Percentiles rank a stretch among this genome's conserved stretches.
phyloP scores from a whole-genome alignment of 2,797 vertebrate genomes.

The Gymnocypris eckloni region DNA sequence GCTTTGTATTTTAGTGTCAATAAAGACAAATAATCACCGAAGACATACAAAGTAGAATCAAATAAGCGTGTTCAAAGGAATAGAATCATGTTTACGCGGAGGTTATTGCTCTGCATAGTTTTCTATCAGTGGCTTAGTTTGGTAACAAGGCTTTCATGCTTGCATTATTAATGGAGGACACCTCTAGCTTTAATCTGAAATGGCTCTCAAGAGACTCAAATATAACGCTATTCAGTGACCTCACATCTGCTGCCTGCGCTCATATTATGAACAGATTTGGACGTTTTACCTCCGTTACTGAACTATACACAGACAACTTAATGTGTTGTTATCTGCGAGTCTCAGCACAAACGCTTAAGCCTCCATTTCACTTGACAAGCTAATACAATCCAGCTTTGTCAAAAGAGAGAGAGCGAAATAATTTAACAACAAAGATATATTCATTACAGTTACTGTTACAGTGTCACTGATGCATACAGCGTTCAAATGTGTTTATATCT shows the following conservation, averaged over 20 bases:
- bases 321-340: slow-evolving; percentile 6
- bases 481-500: neutral
- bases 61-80: neutral
- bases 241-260: slow-evolving; percentile 44
- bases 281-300: slow-evolving; percentile 27
- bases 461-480: neutral
- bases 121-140: slow-evolving; percentile 11
- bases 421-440: neutral
- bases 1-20: neutral
- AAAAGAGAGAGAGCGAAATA: neutral
- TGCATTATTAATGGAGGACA: slow-evolving; percentile 47
- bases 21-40: neutral
- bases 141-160: slow-evolving; percentile 31
- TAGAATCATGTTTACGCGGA: neutral
- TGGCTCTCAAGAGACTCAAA: slow-evolving; percentile 46
- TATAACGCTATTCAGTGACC: slow-evolving; percentile 46
- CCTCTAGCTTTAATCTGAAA: slow-evolving; percentile 50
- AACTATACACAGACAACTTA: slow-evolving; percentile 33
- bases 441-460: neutral
- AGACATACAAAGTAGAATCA: neutral
- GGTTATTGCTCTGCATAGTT: neutral
- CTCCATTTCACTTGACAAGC: slow-evolving; percentile 4
- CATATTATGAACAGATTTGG: slow-evolving; percentile 26
- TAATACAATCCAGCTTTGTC: neutral
- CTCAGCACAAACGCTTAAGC: slow-evolving; percentile 12